A percentile compares a stretch with the other conserved stretches of the same genome.
phyloP scores from a whole-genome alignment of 2,888 invertebrate species.

The Campoplex capitator region DNA sequence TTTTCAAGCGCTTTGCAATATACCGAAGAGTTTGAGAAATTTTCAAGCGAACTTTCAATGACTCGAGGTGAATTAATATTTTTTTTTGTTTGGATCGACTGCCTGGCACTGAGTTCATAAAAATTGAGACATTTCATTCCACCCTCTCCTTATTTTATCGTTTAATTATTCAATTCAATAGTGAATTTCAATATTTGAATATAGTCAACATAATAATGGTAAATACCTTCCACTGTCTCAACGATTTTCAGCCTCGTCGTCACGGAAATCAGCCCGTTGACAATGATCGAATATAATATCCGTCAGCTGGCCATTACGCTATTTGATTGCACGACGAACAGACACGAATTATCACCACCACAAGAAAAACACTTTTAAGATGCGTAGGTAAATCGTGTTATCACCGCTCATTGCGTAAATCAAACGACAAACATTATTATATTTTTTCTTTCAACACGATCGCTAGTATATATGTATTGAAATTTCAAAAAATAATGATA shows the following conservation, averaged over 20 bases:
- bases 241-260: slow-evolving; percentile 73
- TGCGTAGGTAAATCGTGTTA: slow-evolving; percentile 16
- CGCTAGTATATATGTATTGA: not conserved
- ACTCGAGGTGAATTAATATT: not conserved
- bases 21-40: not conserved
- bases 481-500: not conserved
- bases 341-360: slow-evolving; percentile 68
- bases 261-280: slow-evolving; percentile 63
- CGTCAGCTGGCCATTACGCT: slow-evolving; percentile 79
- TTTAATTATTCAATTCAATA: not conserved
- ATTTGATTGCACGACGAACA: slow-evolving; percentile 65
- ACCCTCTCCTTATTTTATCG: not conserved
- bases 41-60: not conserved
- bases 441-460: not conserved
- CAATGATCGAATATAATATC: slow-evolving; percentile 73
- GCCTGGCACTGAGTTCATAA: not conserved
- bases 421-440: slow-evolving; percentile 1
- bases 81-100: not conserved
- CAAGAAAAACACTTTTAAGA: slow-evolving; percentile 50
- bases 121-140: not conserved
- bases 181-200: not conserved
- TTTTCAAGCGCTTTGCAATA: not conserved
- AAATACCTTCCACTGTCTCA: slow-evolving; percentile 77
- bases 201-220: not conserved
- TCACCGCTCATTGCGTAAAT: slow-evolving; percentile 53